Conservation (phyloP, 2,888 invertebrate species). For the Mesoligia furuncula region DNA sequence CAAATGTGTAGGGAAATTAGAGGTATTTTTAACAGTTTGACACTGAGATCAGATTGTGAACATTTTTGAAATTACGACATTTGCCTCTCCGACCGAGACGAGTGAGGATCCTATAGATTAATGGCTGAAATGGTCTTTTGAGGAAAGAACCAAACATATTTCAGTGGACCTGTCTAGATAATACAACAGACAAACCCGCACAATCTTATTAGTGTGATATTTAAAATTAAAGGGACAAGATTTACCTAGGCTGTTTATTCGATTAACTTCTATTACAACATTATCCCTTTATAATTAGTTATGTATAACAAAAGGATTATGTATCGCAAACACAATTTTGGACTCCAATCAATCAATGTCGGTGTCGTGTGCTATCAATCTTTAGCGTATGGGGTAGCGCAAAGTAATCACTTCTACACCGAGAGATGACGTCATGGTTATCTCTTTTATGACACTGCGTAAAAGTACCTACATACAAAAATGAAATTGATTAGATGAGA, state of each 20-base stretch:
- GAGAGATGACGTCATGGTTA: slow-evolving; percentile 22
- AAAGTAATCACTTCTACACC: slow-evolving; percentile 32
- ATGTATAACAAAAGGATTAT: slow-evolving; percentile 24
- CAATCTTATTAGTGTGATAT: not conserved
- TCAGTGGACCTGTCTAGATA: not conserved
- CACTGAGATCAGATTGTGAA: too few relatives aligned
- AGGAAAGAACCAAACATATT: not conserved
- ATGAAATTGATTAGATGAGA: not conserved
- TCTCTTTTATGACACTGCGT: slow-evolving; percentile 23
- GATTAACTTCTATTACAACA: slow-evolving; percentile 6
- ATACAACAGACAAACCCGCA: not conserved
- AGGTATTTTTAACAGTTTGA: too few relatives aligned
- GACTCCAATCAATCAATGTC: slow-evolving; percentile 43
- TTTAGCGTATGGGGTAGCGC: slow-evolving; percentile 17
- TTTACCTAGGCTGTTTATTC: slow-evolving; percentile 10
- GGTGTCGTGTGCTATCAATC: slow-evolving; percentile 39
- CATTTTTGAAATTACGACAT: too few relatives aligned
- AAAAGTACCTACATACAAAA: not conserved
- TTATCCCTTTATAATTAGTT: not conserved
- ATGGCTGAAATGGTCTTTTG: not conserved
- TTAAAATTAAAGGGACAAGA: not conserved
- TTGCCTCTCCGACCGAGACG: not conserved
- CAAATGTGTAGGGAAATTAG: too few relatives aligned
- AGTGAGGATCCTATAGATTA: not conserved
- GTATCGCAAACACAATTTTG: slow-evolving; percentile 35